These are phyloP conservation scores for Plagodis dolabraria DNA, from an alignment of 2,888 invertebrate genomes.

Conservation along the genomic window DNA sequence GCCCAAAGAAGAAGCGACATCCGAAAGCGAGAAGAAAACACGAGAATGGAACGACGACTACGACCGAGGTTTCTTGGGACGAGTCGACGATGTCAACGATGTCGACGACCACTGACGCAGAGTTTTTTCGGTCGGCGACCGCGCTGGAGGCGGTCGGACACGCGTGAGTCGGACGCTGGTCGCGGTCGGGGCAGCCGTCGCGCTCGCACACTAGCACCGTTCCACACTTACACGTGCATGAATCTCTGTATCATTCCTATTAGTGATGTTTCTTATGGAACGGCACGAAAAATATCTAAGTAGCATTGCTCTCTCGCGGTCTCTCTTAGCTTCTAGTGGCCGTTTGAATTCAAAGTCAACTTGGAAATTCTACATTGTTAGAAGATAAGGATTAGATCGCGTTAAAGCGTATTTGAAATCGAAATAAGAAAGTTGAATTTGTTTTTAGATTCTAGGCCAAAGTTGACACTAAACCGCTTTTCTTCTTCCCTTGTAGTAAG, in stretches of 20 bases:
- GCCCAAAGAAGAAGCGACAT: slow-evolving; percentile 81
- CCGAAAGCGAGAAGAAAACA: slow-evolving; percentile 83
- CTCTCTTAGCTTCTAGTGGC: slow-evolving; percentile 33
- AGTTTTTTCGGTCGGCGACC: slow-evolving; percentile 85
- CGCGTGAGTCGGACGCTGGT: slow-evolving; percentile 78
- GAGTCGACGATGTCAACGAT: slow-evolving; percentile 81
- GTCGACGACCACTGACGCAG: slow-evolving; percentile 80
- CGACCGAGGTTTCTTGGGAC: slow-evolving; percentile 77
- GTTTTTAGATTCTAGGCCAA: slow-evolving; percentile 42
- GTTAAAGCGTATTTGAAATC: too few relatives aligned
- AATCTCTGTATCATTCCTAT: slow-evolving; percentile 72
- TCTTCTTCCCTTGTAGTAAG: slow-evolving; percentile 54
- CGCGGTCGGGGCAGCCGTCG: slow-evolving; percentile 80
- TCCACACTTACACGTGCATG: slow-evolving; percentile 74
- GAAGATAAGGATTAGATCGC: too few relatives aligned
- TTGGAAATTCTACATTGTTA: slow-evolving; percentile 4
- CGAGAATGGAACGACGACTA: slow-evolving; percentile 76
- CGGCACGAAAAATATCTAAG: slow-evolving; percentile 50
- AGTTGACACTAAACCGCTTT: slow-evolving; percentile 44
- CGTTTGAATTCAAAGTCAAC: slow-evolving; percentile 18
- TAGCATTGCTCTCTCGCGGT: slow-evolving; percentile 63
- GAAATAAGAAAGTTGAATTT: slow-evolving; percentile 6
- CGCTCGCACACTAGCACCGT: slow-evolving; percentile 80
- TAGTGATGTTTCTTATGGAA: slow-evolving; percentile 50
- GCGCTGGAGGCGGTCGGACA: slow-evolving; percentile 83